A percentile compares a stretch with the other conserved stretches of the same genome.
Evolutionary conservation across 1,140 invertebrate genomes (phyloP).

Genomic region (Euborellia annulipes): DNA sequence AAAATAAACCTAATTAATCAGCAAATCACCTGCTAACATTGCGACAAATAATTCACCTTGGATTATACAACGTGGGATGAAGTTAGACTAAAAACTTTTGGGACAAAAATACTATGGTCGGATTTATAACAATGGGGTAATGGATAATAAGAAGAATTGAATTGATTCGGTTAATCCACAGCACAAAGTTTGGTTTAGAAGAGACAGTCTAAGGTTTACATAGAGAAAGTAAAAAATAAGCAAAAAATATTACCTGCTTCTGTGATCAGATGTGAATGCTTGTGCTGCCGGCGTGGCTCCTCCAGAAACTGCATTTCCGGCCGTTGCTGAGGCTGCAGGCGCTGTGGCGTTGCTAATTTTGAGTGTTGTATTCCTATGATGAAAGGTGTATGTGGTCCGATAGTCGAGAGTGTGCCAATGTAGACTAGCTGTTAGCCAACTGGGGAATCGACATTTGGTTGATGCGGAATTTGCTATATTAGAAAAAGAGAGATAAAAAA

Average conservation of each 20-base stretch:
- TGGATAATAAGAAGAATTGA: no score
- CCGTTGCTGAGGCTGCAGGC: not conserved
- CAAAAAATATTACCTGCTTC: not conserved
- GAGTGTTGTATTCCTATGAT: slow-evolving; percentile 53
- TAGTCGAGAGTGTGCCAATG: slow-evolving; percentile 68
- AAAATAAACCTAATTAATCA: no score
- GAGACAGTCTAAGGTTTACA: no score
- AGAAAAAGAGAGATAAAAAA: no score
- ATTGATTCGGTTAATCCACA: no score
- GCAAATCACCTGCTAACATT: no score
- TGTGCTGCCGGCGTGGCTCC: slow-evolving; percentile 7
- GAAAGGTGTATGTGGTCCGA: slow-evolving; percentile 52
- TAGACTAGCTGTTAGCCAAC: slow-evolving; percentile 54
- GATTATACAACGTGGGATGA: no score
- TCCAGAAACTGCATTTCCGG: slow-evolving; percentile 10
- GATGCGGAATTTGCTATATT: slow-evolving; percentile 36
- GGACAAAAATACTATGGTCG: no score
- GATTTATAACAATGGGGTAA: no score
- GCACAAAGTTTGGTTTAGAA: no score
- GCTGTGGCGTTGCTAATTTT: slow-evolving; percentile 33
- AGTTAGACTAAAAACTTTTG: no score
- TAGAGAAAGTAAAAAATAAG: not conserved
- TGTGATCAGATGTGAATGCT: not conserved
- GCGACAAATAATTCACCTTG: no score
- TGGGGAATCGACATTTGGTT: slow-evolving; percentile 53